Percentiles rank a stretch among this genome's conserved stretches.
Evolutionary conservation across 2,797 vertebrate genomes (phyloP).

Genomic region (Cyprinodon diabolis): DNA sequence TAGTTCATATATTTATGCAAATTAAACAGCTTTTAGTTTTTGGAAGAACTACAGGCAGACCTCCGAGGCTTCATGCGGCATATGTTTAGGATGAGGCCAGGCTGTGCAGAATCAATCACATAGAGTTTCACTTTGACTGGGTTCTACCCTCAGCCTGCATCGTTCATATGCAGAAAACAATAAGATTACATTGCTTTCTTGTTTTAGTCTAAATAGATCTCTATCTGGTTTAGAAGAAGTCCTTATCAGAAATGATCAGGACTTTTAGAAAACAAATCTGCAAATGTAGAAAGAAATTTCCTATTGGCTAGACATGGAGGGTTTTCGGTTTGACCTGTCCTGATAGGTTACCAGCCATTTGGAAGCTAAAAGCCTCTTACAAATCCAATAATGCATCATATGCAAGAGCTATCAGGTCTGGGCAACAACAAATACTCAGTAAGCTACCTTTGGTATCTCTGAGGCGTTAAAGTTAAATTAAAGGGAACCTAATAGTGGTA

Average conservation of each 20-base stretch:
- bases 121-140: not conserved
- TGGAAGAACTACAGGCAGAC: not conserved
- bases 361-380: not conserved
- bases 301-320: not conserved
- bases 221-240: no score
- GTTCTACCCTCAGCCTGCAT: not conserved
- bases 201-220: not conserved
- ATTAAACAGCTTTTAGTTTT: not conserved
- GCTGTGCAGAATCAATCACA: not conserved
- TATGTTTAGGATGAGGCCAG: not conserved
- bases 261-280: not conserved
- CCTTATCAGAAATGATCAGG: not conserved
- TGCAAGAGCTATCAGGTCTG: not conserved
- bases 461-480: no score
- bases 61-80: not conserved
- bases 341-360: no score
- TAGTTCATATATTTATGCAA: not conserved
- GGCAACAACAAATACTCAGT: not conserved
- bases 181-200: not conserved
- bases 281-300: not conserved
- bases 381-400: not conserved
- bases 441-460: not conserved
- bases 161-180: not conserved
- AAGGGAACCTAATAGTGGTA: no score
- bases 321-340: no score